A percentile compares a stretch with the other conserved stretches of the same genome.
Evolutionary conservation across 2,113 vertebrate species (phyloP).

Genomic region (Ceyx cyanopectus): DNA sequence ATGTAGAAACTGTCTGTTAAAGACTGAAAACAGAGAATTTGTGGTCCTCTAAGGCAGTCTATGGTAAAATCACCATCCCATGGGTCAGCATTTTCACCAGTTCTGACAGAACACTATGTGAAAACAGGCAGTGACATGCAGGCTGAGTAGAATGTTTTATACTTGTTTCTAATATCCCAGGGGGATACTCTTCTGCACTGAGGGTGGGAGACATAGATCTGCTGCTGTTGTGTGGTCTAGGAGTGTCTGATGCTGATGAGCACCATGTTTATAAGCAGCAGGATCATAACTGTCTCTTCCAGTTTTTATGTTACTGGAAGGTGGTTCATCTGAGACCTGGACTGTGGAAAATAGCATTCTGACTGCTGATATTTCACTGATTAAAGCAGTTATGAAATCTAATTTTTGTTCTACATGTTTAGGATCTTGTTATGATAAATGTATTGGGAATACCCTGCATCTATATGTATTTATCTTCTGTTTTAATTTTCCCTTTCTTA

Average conservation of each 20-base stretch:
- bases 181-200: background rate
- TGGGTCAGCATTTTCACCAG: background rate
- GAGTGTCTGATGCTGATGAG: background rate
- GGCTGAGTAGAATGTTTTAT: background rate
- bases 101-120: background rate
- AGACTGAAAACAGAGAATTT: background rate
- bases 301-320: background rate
- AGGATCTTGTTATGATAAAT: background rate
- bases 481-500: background rate
- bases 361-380: background rate
- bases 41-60: background rate
- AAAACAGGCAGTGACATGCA: rapidly evolving
- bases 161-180: background rate
- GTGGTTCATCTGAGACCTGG: background rate
- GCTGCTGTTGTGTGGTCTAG: background rate
- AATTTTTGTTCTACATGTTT: background rate
- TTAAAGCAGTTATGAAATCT: background rate
- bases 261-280: background rate
- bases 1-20: background rate
- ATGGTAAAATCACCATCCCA: background rate
- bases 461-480: background rate
- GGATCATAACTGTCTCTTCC: background rate
- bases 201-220: background rate
- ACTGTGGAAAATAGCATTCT: background rate
- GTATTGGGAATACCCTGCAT: background rate